phyloP scores from a whole-genome alignment of 2,888 invertebrate species.

The Catocala nupta region DNA sequence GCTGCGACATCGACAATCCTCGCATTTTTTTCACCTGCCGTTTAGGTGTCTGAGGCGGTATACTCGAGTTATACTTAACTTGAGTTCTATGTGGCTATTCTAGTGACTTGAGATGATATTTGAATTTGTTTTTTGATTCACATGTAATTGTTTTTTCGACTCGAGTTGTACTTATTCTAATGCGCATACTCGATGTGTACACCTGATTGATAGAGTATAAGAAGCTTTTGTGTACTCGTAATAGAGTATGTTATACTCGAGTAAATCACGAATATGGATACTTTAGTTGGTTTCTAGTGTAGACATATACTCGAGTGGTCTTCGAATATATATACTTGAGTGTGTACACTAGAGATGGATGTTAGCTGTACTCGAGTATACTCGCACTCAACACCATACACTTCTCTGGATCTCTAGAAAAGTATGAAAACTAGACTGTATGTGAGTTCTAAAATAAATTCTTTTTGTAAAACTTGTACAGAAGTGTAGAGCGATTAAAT shows the following conservation, averaged over 20 bases:
- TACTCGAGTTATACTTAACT: constrained; percentile 7
- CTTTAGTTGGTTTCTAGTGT: background rate
- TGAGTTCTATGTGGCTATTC: background rate
- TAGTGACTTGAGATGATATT: constrained; percentile 9
- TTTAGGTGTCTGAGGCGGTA: constrained; percentile 14
- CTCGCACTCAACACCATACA: constrained; percentile 23
- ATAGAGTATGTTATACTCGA: background rate
- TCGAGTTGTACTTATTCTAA: constrained; percentile 3
- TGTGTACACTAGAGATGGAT: background rate
- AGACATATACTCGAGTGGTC: background rate
- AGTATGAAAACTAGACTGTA: constrained; percentile 25
- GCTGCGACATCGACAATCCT: constrained; percentile 54
- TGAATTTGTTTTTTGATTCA: too few relatives aligned
- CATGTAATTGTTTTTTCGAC: background rate
- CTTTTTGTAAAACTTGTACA: constrained; percentile 48
- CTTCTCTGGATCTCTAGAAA: constrained; percentile 45
- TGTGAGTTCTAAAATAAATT: constrained; percentile 16
- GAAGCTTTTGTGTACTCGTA: background rate
- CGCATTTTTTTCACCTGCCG: constrained; percentile 43
- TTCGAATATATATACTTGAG: background rate
- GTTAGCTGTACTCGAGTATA: constrained; percentile 14
- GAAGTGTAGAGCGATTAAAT: constrained; percentile 18
- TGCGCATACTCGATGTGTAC: background rate
- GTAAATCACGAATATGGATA: background rate
- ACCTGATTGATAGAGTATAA: background rate